phyloP scores from a whole-genome alignment of 2,113 vertebrate genomes.

The Amphilophus citrinellus region DNA sequence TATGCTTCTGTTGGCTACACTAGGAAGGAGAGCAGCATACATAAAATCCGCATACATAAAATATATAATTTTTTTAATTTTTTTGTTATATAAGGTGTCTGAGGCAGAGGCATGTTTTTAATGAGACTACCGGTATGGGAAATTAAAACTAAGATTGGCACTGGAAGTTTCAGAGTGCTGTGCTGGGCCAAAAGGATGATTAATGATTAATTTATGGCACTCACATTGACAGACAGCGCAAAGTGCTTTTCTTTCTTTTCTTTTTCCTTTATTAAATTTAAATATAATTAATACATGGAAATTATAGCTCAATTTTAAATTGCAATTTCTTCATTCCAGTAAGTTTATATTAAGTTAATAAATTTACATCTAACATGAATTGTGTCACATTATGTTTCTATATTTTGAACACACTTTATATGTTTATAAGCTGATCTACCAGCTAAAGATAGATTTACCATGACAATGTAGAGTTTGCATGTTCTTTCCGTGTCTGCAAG shows the following conservation, averaged over 20 bases:
- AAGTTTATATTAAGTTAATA: neutral
- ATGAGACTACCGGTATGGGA: neutral
- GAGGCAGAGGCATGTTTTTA: neutral
- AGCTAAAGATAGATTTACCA: slow-evolving; percentile 11
- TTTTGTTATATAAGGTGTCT: neutral
- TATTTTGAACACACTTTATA: neutral
- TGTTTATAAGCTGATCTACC: neutral
- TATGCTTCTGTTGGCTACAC: neutral
- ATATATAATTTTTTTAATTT: neutral
- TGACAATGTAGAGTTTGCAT: neutral
- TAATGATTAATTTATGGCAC: neutral
- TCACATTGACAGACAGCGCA: neutral
- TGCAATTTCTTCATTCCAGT: neutral
- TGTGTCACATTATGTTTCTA: neutral
- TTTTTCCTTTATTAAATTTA: neutral
- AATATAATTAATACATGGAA: neutral
- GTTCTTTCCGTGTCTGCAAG: too few species aligned
- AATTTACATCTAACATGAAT: neutral
- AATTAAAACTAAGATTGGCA: neutral
- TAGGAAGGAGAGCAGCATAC: neutral
- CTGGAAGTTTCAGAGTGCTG: neutral
- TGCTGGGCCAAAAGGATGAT: neutral
- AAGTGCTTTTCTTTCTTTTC: neutral
- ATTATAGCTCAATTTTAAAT: neutral
- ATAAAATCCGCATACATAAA: neutral